Conservation (phyloP, 2,113 vertebrate species). For the Dromiciops gliroides region DNA sequence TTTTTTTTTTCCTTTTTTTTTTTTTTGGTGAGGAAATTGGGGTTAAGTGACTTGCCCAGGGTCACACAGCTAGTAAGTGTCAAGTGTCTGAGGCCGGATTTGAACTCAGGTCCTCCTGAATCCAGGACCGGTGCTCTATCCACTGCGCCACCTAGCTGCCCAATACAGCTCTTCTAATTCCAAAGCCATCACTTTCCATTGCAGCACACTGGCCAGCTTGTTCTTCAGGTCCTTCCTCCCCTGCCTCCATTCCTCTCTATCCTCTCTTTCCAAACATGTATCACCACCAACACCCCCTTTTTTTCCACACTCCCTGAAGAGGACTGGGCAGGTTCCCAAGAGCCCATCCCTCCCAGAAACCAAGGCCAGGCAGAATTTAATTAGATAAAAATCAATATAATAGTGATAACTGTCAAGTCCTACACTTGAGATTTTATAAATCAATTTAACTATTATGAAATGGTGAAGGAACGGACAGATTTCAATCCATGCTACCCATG, state of each 20-base stretch:
- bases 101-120: too few relatives aligned
- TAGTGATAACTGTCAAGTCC: background rate
- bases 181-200: background rate
- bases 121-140: too few relatives aligned
- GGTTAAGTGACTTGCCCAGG: too few relatives aligned
- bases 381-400: background rate
- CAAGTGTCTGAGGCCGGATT: too few relatives aligned
- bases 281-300: too few relatives aligned
- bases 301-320: background rate
- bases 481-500: background rate
- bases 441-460: background rate
- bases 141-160: too few relatives aligned
- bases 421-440: background rate
- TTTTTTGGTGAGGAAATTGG: too few relatives aligned
- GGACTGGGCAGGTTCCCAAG: background rate
- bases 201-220: background rate
- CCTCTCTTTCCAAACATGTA: background rate
- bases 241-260: background rate
- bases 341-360: background rate
- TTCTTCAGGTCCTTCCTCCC: background rate
- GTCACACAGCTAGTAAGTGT: too few relatives aligned
- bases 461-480: background rate
- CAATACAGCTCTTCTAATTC: background rate
- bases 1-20: too few relatives aligned
- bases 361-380: background rate